Evolutionary conservation across 2,113 vertebrate genomes (phyloP), one percentile per base, ranked within the genome.

Genomic region (Rhodinocichla rosea): DNA sequence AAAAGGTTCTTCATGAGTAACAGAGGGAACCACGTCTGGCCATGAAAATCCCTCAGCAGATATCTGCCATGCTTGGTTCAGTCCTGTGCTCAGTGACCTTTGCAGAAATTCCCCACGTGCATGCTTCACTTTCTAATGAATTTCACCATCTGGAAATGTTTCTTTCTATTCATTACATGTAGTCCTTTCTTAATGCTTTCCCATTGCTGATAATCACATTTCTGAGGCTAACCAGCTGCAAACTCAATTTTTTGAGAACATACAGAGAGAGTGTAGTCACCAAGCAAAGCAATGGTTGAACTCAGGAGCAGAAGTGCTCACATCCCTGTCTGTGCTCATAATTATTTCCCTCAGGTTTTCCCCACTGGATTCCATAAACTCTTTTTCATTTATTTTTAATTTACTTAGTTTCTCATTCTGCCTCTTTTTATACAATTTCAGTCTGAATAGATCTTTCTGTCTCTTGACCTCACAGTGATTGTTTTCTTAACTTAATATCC

Each of bases 101-200:
- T 91, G 59, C 47, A 87, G 24, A 65, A 88, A 94, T 90, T 95
- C 70, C 71, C 50, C n/a, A 50, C 0, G 0, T 92, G 82, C 37
- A 42, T 69, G 55, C 81, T 86, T 90, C 47, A 67, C 55, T 94
- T 95, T 81, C 89, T 90, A 88, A 94, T 91, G 94, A 84, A 92
- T 89, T 93, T 96, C 30, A 94, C 91, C 80, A 94, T 92, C 92
- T 96, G 92, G 71, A 92, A 77, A 47, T 67, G 30, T 71, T 90
- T 88, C 68, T 55, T 83, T 81, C 74, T 85, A 44, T 47, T 87
- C 52, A 60, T 89, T 83, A 39, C 15, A 22, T 42, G 14, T 27
- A 74, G 78, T 63, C 33, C 39, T 90, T 80, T 68, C 71, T 86
- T 84, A 93, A 75, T 92, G 59, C 9, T 67, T 92, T 84, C 68